Base-by-base conservation (phyloP, 1,140 invertebrate species). In the Listronotus oregonensis region DNA sequence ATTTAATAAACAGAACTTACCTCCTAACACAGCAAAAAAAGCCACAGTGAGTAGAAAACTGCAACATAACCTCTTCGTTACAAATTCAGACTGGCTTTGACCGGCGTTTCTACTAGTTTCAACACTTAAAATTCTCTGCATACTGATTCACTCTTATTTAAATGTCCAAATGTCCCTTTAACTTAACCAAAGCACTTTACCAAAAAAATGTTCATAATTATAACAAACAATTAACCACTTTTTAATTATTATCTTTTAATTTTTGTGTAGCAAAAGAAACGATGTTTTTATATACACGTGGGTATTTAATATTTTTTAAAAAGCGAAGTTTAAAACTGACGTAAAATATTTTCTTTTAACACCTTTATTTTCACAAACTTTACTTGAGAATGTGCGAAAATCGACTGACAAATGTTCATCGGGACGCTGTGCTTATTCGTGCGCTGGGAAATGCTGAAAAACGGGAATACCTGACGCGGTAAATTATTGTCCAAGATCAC, bases 41-140 rank as follows among this genome's bases (percentile, higher is more conserved):
- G 81, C 79, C 10, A 81, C 70, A 5, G 79, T 80, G 11, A 83
- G 75, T 6, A 83, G 62, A 21, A 81, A 78, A n/a, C 82, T 83
- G 52, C 80, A 80, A 57, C 82, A 84, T 70, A 82, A 79, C 15
- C 81, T 76, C 70, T 83, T 84, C 7, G 82, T 83, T 3, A 84
- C 78, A 62, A 80, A 83, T 67, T 83, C 80, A 60, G 76, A 80
- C 0, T 47, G 67, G n/a, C 46, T 59, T 43, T 50, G 46, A 56
- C 61, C 56, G 15, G 37, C 50, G 14, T 46, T 60, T 14, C 71
- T 51, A 39, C 68, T 72, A 4, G 69, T 39, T 62, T 72, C 63
- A 10, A 70, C 66, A 49, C 71, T 72, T 32, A 72, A 51, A 49
- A 72, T 68, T 18, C 71, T 64, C 44, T 72, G 68, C 71, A 72